Percentiles rank a stretch among this genome's conserved stretches.
Conservation (phyloP, 92 coral and sea anemone species). For the Epizoanthus ramosus region DNA sequence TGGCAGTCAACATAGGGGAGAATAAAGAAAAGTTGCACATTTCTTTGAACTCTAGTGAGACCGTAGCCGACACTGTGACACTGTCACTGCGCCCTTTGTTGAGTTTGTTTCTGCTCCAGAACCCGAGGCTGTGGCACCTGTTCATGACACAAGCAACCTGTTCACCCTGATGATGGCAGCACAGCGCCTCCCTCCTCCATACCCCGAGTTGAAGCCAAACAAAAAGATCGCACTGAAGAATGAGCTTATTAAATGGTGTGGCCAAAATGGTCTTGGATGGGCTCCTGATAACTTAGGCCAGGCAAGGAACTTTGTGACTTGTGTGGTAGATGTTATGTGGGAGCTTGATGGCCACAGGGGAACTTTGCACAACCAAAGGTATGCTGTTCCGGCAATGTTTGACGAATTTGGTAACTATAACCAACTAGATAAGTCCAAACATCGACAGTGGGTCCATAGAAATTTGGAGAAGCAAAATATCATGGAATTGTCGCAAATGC, state of each 20-base stretch:
- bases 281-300: conserved; percentile 44
- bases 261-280: conserved; percentile 48
- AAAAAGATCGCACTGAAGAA: conserved; percentile 39
- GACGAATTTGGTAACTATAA: conserved; percentile 51
- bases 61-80: too few relatives aligned
- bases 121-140: too few relatives aligned
- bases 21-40: too few relatives aligned
- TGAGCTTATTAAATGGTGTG: conserved; percentile 34
- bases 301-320: conserved; percentile 44
- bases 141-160: too few relatives aligned
- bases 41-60: too few relatives aligned
- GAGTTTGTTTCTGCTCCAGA: too few relatives aligned
- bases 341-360: conserved; percentile 58
- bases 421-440: conserved; percentile 47
- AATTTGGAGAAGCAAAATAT: conserved; percentile 60
- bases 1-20: too few relatives aligned
- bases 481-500: conserved; percentile 50
- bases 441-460: conserved; percentile 51
- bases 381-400: conserved; percentile 55
- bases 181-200: too few relatives aligned
- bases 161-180: too few relatives aligned
- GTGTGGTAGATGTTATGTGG: conserved; percentile 53
- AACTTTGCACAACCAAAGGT: conserved; percentile 45
- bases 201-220: conserved; percentile 42
- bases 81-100: too few relatives aligned